Conservation (phyloP, 2,113 vertebrate species). For the Rhabdomys dilectus region DNA sequence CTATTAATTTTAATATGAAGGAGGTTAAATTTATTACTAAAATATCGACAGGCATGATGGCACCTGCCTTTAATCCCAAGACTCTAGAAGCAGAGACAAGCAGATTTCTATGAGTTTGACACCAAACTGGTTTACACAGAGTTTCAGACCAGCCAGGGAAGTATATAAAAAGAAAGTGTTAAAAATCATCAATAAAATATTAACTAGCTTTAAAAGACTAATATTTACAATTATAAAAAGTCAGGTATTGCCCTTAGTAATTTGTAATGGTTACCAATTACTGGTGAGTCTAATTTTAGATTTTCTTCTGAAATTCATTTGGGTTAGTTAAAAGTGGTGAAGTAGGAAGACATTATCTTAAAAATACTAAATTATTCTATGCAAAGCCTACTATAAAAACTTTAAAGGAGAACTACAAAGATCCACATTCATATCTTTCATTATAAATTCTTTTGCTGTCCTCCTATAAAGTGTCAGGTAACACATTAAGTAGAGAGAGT, state of each 20-base stretch:
- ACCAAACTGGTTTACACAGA: background rate
- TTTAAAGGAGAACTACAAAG: background rate
- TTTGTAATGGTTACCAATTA: background rate
- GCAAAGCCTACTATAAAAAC: background rate
- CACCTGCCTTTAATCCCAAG: background rate
- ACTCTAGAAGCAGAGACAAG: background rate
- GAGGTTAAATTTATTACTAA: background rate
- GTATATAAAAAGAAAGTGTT: background rate
- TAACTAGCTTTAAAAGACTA: conserved; percentile 34
- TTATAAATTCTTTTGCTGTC: background rate
- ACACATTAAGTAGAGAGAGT: background rate
- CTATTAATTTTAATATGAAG: background rate
- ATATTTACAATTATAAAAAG: conserved; percentile 45
- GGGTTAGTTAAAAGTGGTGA: conserved; percentile 25
- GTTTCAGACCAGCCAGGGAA: background rate
- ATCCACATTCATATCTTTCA: conserved; percentile 39
- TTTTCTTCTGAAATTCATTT: conserved; percentile 29
- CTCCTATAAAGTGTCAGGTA: background rate
- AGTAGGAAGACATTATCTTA: background rate
- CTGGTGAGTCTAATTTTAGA: conserved; percentile 36
- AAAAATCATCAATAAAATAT: conserved; percentile 35
- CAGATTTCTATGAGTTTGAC: background rate
- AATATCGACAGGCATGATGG: background rate
- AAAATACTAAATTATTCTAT: conserved; percentile 36
- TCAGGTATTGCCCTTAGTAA: background rate